A percentile compares a stretch with the other conserved stretches of the same genome.
These are phyloP conservation scores for Lagria hirta DNA, from an alignment of 2,888 invertebrate species.

Conservation along the genomic window DNA sequence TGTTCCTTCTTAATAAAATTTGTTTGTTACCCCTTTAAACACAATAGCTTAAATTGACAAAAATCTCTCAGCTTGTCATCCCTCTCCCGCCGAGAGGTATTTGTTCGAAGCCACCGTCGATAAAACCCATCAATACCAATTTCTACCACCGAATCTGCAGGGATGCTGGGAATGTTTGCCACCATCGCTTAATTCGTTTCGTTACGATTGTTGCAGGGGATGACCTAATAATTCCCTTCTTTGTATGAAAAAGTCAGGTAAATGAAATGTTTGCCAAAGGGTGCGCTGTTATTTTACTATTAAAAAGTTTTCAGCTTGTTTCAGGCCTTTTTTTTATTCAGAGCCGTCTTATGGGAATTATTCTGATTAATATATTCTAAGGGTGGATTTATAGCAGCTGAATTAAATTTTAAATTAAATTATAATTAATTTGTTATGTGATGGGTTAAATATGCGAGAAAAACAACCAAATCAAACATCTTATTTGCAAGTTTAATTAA, in stretches of 20 bases:
- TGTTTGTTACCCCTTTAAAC: conserved; percentile 6
- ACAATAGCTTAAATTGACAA: conserved; percentile 26
- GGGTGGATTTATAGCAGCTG: too few relatives aligned
- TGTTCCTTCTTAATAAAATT: conserved; percentile 6
- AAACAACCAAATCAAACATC: too few relatives aligned
- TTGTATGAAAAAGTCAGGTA: conserved; percentile 38
- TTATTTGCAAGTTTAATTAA: too few relatives aligned
- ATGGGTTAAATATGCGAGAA: too few relatives aligned
- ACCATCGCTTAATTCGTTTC: conserved; percentile 38
- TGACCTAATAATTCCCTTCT: conserved; percentile 44
- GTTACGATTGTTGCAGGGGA: conserved; percentile 45
- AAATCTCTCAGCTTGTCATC: conserved; percentile 43
- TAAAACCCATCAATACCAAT: conserved; percentile 36
- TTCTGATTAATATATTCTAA: too few relatives aligned
- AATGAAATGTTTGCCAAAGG: conserved; percentile 37
- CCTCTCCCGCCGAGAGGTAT: conserved; percentile 43
- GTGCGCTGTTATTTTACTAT: conserved; percentile 45
- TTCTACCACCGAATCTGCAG: conserved; percentile 41
- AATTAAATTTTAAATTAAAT: too few relatives aligned
- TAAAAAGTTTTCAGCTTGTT: conserved; percentile 41
- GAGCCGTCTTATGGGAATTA: too few relatives aligned
- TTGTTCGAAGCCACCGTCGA: conserved; percentile 43
- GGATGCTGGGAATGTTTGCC: conserved; percentile 42
- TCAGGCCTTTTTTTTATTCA: too few relatives aligned
- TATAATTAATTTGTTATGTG: too few relatives aligned